Evolutionary conservation across 1,140 invertebrate genomes (phyloP).

Genomic region (Aradophagus sp.): DNA sequence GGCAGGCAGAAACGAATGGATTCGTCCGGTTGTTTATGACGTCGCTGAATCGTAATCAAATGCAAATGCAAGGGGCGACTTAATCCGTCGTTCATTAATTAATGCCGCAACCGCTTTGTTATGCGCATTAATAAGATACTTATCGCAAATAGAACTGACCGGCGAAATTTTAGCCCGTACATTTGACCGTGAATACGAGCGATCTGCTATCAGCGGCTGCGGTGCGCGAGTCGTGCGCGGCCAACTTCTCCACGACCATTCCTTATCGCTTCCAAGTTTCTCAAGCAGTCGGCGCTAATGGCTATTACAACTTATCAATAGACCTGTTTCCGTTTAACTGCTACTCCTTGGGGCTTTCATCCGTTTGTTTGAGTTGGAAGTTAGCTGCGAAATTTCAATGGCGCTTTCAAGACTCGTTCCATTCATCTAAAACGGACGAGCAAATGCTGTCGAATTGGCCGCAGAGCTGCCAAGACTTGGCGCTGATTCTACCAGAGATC

Average conservation of each 20-base stretch:
- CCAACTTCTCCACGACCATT: constrained; percentile 29
- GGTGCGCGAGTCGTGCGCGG: constrained; percentile 32
- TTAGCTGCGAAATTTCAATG: constrained; percentile 69
- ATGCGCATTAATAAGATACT: constrained; percentile 40
- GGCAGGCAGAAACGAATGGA: not conserved
- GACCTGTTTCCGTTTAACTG: constrained; percentile 63
- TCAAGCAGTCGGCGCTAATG: constrained; percentile 47
- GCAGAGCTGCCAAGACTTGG: constrained; percentile 60
- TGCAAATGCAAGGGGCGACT: constrained; percentile 27
- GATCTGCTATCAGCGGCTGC: constrained; percentile 35
- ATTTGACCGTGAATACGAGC: constrained; percentile 34
- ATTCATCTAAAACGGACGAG: constrained; percentile 63
- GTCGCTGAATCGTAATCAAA: constrained; percentile 21
- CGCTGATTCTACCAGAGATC: constrained; percentile 55
- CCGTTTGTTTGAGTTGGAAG: constrained; percentile 68
- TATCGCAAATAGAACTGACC: constrained; percentile 21
- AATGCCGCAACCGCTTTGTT: constrained; percentile 14
- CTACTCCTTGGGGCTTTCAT: constrained; percentile 67
- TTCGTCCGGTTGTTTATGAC: not conserved
- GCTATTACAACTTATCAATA: constrained; percentile 57
- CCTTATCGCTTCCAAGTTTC: constrained; percentile 50
- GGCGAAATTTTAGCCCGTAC: constrained; percentile 14
- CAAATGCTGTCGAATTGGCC: constrained; percentile 64
- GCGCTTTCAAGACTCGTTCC: constrained; percentile 65
- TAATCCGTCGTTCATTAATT: constrained; percentile 40